Percentiles rank a stretch among this genome's conserved stretches.
phyloP scores from a whole-genome alignment of 2,113 vertebrate species.

The Crypturellus undulatus region DNA sequence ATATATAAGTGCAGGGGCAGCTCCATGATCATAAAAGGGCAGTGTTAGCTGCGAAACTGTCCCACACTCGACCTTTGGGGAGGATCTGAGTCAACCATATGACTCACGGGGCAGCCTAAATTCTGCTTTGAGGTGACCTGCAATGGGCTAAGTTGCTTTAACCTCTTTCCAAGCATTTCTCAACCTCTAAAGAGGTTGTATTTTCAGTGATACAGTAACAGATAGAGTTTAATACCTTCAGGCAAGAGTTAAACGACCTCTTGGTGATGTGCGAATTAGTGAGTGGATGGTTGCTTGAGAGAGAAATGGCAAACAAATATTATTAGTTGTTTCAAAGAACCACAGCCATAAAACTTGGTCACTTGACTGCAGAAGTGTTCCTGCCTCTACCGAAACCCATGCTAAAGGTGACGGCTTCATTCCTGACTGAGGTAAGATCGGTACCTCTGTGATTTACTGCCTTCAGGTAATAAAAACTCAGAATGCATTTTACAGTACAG shows the following conservation, averaged over 20 bases:
- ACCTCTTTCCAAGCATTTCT: not conserved
- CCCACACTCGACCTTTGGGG: not conserved
- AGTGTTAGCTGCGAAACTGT: not conserved
- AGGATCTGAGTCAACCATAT: not conserved
- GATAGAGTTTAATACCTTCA: constrained; percentile 44
- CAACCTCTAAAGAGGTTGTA: not conserved
- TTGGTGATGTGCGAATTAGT: constrained; percentile 49
- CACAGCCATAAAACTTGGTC: constrained; percentile 48
- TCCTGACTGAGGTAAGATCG: constrained; percentile 17
- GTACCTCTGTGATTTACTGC: constrained; percentile 34
- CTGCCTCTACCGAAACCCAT: constrained; percentile 52
- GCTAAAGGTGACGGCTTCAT: constrained; percentile 52
- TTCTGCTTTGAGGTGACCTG: not conserved
- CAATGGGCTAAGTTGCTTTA: not conserved
- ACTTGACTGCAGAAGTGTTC: constrained; percentile 41
- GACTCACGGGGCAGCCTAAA: not conserved
- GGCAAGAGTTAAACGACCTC: constrained; percentile 34
- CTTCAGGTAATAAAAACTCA: constrained; percentile 22
- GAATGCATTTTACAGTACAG: not conserved
- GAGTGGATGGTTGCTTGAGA: constrained; percentile 36
- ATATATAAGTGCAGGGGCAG: not conserved
- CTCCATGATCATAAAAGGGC: not conserved
- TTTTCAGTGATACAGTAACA: not conserved
- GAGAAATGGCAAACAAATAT: constrained; percentile 68
- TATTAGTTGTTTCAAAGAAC: constrained; percentile 60